Conservation (phyloP, 1,140 invertebrate species). For the Physella acuta region DNA sequence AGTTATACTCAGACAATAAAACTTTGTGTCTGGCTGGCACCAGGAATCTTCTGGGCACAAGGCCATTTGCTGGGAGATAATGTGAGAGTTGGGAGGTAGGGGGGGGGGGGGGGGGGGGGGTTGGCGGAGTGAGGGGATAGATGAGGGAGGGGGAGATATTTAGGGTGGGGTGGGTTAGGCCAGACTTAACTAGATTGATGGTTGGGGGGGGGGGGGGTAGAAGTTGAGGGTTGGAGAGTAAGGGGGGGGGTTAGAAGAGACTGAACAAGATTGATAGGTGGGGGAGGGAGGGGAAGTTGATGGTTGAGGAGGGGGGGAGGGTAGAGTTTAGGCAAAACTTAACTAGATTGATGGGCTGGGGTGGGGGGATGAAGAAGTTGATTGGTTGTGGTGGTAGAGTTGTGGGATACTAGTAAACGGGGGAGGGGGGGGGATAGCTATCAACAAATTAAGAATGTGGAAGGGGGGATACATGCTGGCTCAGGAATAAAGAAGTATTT, state of each 20-base stretch:
- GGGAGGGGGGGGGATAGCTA: too few relatives aligned
- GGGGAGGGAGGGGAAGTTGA: neutral
- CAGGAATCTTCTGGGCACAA: neutral
- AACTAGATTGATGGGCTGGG: too few relatives aligned
- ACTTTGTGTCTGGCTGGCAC: too few relatives aligned
- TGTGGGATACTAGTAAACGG: too few relatives aligned
- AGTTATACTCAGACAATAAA: too few relatives aligned
- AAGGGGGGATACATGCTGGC: too few relatives aligned
- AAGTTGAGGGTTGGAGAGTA: too few relatives aligned
- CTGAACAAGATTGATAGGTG: neutral
- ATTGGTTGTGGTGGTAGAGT: conserved; percentile 1
- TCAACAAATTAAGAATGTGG: too few relatives aligned
- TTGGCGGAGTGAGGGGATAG: neutral
- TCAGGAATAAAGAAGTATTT: too few relatives aligned
- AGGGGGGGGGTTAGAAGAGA: neutral
- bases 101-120: neutral
- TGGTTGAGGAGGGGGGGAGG: neutral
- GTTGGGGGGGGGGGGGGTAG: neutral
- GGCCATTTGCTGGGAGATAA: neutral
- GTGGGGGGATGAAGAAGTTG: neutral
- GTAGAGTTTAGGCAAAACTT: too few relatives aligned
- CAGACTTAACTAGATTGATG: neutral
- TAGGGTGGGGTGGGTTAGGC: neutral
- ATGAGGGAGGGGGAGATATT: neutral
- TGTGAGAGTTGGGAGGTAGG: neutral